These are phyloP conservation scores for Glyphotaelius pellucidus DNA, from an alignment of 2,888 invertebrate species.

Conservation along the genomic window DNA sequence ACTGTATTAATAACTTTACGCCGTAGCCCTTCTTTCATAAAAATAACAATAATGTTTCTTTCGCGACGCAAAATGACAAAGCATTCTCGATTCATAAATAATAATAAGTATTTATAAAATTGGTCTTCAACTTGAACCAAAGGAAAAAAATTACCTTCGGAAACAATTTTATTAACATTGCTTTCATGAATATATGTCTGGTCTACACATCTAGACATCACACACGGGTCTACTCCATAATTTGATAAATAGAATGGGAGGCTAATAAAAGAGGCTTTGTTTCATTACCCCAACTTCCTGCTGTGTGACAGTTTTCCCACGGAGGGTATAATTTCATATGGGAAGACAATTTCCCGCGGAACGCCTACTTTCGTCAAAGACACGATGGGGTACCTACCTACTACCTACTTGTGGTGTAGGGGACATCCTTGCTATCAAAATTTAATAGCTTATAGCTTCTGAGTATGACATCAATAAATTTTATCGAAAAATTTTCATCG, in stretches of 20 bases:
- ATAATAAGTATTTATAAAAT: not conserved
- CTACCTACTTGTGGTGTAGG: not conserved
- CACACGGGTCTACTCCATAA: not conserved
- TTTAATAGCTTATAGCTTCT: not conserved
- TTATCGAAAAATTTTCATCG: not conserved
- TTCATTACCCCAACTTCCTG: not conserved
- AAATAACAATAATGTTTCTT: not conserved
- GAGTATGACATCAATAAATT: not conserved
- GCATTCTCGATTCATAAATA: not conserved
- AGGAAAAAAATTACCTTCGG: not conserved
- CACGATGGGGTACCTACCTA: not conserved
- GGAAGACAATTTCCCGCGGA: not conserved
- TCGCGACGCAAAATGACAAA: not conserved
- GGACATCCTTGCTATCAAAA: constrained; percentile 8
- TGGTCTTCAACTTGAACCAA: not conserved
- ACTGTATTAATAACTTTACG: too few species aligned
- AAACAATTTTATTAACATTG: not conserved
- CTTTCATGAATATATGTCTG: not conserved
- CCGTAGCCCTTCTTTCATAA: not conserved
- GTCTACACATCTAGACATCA: not conserved
- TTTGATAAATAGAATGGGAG: not conserved
- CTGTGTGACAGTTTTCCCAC: not conserved
- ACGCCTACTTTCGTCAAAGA: constrained; percentile 2
- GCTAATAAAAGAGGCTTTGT: not conserved
- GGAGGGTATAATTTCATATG: not conserved